These are phyloP conservation scores for Cygnus atratus DNA, from an alignment of 2,113 vertebrate genomes.

Conservation along the genomic window DNA sequence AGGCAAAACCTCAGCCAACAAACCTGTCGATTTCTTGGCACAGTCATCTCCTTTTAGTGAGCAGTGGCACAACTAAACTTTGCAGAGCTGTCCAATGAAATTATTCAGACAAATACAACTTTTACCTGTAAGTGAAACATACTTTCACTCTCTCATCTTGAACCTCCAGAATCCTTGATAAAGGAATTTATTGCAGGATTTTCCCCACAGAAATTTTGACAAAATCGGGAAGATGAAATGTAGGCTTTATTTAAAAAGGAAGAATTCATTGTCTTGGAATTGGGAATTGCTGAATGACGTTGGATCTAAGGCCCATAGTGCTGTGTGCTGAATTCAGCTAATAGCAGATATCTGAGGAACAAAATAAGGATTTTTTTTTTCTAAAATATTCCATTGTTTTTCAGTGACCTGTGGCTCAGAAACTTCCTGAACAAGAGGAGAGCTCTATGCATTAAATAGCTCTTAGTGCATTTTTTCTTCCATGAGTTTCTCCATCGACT, in stretches of 20 bases:
- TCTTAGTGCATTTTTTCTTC: not conserved
- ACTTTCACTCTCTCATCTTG: not conserved
- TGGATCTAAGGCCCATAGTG: not conserved
- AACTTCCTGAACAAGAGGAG: not conserved
- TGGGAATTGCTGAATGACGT: not conserved
- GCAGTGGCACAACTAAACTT: not conserved
- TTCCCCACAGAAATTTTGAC: not conserved
- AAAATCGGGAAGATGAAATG: not conserved
- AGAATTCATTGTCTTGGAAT: not conserved
- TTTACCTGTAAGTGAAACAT: not conserved
- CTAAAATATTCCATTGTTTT: not conserved
- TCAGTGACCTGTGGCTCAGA: not conserved
- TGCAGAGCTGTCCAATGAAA: not conserved
- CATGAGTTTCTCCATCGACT: not conserved
- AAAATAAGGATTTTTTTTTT: not conserved
- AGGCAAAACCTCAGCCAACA: slow-evolving; percentile 58
- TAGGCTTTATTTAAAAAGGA: not conserved
- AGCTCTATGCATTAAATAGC: not conserved
- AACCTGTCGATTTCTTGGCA: slow-evolving; percentile 63
- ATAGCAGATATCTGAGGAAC: not conserved
- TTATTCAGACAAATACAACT: not conserved
- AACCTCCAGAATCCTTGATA: not conserved
- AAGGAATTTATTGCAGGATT: not conserved
- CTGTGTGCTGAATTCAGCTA: not conserved
- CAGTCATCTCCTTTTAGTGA: not conserved